Base-by-base conservation (phyloP, 1,140 invertebrate species). In the Batillaria attramentaria region DNA sequence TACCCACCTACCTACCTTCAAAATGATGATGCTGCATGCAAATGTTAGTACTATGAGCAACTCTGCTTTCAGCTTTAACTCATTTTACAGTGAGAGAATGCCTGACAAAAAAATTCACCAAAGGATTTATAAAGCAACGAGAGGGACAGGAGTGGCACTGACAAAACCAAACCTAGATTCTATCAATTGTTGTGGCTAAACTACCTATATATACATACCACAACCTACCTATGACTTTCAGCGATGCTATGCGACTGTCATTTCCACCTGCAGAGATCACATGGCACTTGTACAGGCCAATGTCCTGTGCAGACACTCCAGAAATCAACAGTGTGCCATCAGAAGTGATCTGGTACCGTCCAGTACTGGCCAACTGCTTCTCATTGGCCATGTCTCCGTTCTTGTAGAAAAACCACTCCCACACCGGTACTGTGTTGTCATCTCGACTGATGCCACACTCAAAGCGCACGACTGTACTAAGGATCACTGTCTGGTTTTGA, bases 391-490 rank as follows among this genome's bases (percentile, higher is more conserved):
- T 41, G 35, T 65, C 73, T 39, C 74, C 50, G n/a, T 66, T 66
- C 57, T 74, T 81, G 42, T 77, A 83, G 69, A 83, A 84, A 62
- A 95, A 97, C 98, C 97, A 99, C 82, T 95, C 94, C 82, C 98
- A 94, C 82, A 95, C 94, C 85, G 95, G 97, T n/a, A 95, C 94
- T n/a, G 98, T 95, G 80, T 94, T 94, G 33, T 95, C 94, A 91
- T 98, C 97, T 86, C 95, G 96, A n/a, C 95, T 97, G 39, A 98
- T 95, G 92, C 95, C 96, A 92, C 98, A 99, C 85, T 97, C 95
- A 72, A 99, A 91, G 31, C 95, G 95, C 1, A 97, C 97, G 42
- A 95, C 97, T 70, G 97, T 95, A 31, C 97, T 97, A 2, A 98
- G 92, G 60, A 98, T 93, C 33, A 97, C 96, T 83, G 94, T 94